Conservation (phyloP, 2,888 invertebrate species). For the Sipha maydis region DNA sequence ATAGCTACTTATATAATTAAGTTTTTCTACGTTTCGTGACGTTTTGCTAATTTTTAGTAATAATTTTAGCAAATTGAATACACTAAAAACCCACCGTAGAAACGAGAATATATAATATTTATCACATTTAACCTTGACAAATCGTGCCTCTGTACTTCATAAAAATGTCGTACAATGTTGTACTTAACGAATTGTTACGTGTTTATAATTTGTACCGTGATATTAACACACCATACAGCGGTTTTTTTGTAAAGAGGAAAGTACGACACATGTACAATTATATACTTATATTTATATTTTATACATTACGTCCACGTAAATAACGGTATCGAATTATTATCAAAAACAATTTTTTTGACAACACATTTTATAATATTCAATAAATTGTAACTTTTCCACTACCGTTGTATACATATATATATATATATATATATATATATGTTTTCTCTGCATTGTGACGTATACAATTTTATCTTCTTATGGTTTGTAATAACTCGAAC, state of each 20-base stretch:
- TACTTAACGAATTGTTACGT: background rate
- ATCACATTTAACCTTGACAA: background rate
- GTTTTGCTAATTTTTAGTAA: background rate
- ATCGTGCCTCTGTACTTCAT: background rate
- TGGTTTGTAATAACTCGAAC: no score
- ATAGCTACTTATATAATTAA: no score
- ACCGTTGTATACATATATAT: background rate
- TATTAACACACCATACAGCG: background rate
- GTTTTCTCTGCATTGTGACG: background rate
- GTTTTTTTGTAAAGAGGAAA: background rate
- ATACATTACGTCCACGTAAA: background rate
- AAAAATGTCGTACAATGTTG: background rate
- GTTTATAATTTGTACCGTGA: background rate
- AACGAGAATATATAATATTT: background rate
- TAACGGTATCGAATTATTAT: background rate
- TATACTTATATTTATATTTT: background rate
- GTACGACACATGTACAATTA: background rate
- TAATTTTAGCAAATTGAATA: background rate
- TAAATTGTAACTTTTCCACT: background rate
- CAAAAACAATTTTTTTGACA: background rate
- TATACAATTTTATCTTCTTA: background rate
- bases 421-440: no score
- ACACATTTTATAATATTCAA: background rate
- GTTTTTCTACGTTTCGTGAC: background rate
- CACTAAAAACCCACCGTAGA: background rate